Conservation (phyloP, 2,888 invertebrate genomes). For the Xestia ashworthii region DNA sequence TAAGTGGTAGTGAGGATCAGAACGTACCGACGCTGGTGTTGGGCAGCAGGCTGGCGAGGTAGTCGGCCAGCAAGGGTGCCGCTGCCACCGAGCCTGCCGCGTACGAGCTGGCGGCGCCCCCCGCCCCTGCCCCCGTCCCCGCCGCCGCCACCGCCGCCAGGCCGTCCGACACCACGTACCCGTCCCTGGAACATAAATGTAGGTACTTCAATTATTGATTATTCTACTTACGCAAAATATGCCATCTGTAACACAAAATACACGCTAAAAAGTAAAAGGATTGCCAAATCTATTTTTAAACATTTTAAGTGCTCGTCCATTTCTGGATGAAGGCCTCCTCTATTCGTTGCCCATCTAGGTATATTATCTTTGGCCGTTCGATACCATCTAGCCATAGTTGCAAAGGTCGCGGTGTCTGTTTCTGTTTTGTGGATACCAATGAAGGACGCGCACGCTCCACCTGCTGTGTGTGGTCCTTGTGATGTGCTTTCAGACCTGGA, state of each 20-base stretch:
- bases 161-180: slow-evolving; percentile 76
- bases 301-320: not conserved
- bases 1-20: not conserved
- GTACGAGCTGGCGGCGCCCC: slow-evolving; percentile 47
- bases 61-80: slow-evolving; percentile 88
- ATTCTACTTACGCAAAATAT: not conserved
- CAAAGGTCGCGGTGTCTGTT: not conserved
- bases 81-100: slow-evolving; percentile 84
- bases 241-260: not conserved
- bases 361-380: not conserved
- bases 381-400: not conserved
- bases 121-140: slow-evolving; percentile 4
- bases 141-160: slow-evolving; percentile 65
- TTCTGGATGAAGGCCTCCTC: slow-evolving; percentile 1
- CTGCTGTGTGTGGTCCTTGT: not conserved
- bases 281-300: not conserved
- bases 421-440: not conserved
- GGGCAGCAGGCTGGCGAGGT: slow-evolving; percentile 88
- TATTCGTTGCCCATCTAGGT: not conserved
- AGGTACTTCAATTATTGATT: not conserved
- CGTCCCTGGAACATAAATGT: slow-evolving; percentile 67
- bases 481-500: not conserved
- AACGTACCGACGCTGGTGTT: slow-evolving; percentile 81
- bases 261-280: not conserved
- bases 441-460: not conserved